Evolutionary conservation across 2,113 vertebrate genomes (phyloP).

Genomic region (Brachypteracias leptosomus): DNA sequence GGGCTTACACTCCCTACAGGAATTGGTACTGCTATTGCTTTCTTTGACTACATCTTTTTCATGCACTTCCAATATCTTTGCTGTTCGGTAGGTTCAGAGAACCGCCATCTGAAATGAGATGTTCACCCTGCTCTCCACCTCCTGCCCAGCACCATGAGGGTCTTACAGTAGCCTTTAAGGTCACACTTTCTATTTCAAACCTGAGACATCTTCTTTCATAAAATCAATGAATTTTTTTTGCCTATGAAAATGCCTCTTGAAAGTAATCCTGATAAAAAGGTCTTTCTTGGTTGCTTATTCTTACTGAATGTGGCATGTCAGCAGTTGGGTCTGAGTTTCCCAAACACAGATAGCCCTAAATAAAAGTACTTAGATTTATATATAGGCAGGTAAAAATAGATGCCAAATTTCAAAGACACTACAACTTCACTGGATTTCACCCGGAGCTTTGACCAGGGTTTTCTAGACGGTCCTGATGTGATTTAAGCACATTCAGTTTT

Average conservation of each 20-base stretch:
- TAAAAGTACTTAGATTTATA: background rate
- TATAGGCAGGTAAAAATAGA: background rate
- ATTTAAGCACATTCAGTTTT: background rate
- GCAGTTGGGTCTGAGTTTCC: background rate
- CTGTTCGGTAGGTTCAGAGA: background rate
- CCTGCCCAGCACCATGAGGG: accelerated
- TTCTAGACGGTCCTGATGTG: background rate
- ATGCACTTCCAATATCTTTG: background rate
- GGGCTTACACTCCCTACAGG: background rate
- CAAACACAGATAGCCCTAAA: background rate
- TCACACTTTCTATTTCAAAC: background rate
- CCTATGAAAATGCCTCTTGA: background rate
- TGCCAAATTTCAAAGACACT: background rate
- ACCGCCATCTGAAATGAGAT: background rate
- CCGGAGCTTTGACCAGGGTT: background rate
- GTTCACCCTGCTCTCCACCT: background rate
- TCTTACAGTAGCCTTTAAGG: background rate
- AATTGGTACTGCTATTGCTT: background rate
- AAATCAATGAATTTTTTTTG: background rate
- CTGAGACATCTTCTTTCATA: background rate
- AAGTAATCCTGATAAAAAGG: background rate
- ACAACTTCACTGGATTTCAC: background rate
- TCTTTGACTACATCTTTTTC: background rate
- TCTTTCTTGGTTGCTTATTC: background rate
- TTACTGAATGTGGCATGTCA: background rate